Percentiles rank a stretch among this genome's conserved stretches.
Conservation (phyloP, 2,797 vertebrate species). For the Pteropus rufus region DNA sequence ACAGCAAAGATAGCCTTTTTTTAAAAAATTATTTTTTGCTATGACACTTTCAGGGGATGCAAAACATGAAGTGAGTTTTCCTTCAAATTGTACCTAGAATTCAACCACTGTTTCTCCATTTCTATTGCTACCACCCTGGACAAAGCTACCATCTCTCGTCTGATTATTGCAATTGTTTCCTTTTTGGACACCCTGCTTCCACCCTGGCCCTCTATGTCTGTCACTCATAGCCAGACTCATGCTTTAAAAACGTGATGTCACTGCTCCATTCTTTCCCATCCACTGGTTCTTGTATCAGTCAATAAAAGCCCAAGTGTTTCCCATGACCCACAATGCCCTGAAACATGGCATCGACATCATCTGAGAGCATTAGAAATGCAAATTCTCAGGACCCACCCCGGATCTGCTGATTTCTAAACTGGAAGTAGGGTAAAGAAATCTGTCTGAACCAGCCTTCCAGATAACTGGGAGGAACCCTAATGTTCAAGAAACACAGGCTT, state of each 20-base stretch:
- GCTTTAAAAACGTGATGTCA: not conserved
- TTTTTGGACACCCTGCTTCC: not conserved
- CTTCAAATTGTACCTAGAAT: not conserved
- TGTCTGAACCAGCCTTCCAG: not conserved
- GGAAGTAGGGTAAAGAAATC: not conserved
- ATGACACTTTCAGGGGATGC: not conserved
- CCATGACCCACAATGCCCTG: not conserved
- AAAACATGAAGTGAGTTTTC: not conserved
- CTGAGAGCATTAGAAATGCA: not conserved
- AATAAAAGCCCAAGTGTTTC: not conserved
- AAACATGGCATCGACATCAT: not conserved
- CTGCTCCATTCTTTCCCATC: not conserved
- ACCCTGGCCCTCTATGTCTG: not conserved
- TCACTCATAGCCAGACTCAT: not conserved
- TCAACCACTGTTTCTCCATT: not conserved
- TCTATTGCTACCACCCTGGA: not conserved
- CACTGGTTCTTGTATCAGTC: not conserved
- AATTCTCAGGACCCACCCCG: not conserved
- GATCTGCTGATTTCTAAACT: not conserved
- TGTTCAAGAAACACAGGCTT: not conserved
- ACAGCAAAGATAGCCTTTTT: not conserved
- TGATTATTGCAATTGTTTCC: not conserved
- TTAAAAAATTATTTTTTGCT: too few relatives aligned
- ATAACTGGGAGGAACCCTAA: not conserved
- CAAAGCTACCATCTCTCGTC: not conserved